Evolutionary conservation across 2,113 vertebrate genomes (phyloP).

Genomic region (Pelvicachromis taeniatus): DNA sequence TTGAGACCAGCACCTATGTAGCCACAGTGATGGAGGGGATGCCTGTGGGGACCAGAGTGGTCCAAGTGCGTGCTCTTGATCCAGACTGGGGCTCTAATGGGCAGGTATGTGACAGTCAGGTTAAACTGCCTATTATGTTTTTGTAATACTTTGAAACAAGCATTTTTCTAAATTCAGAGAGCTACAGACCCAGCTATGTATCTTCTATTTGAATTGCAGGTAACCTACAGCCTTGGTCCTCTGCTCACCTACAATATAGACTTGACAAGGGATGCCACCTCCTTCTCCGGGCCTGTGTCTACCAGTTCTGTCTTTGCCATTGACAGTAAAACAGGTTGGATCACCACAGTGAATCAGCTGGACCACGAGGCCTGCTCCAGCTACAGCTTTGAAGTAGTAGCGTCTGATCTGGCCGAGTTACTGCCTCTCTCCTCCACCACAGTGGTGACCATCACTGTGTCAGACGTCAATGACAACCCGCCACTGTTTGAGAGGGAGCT

Average conservation of each 20-base stretch:
- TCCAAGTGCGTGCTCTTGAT: slow-evolving; percentile 87
- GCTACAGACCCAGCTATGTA: background rate
- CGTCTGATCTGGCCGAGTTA: slow-evolving; percentile 86
- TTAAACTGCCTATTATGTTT: background rate
- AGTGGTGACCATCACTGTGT: slow-evolving; percentile 85
- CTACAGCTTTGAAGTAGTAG: slow-evolving; percentile 88
- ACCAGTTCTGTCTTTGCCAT: slow-evolving; percentile 73
- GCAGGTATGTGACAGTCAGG: slow-evolving; percentile 63
- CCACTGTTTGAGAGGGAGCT: slow-evolving; percentile 83
- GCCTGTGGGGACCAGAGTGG: slow-evolving; percentile 86
- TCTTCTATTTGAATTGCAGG: slow-evolving; percentile 43
- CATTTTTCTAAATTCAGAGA: background rate
- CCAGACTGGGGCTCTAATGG: slow-evolving; percentile 91
- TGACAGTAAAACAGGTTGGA: slow-evolving; percentile 95
- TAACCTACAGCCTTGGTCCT: slow-evolving; percentile 82
- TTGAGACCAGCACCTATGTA: slow-evolving; percentile 85
- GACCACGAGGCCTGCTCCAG: slow-evolving; percentile 87
- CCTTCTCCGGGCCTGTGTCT: background rate
- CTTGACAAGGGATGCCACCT: background rate
- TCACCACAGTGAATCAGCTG: slow-evolving; percentile 85
- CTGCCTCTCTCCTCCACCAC: slow-evolving; percentile 84
- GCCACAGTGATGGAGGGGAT: slow-evolving; percentile 94
- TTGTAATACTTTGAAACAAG: background rate
- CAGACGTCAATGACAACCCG: slow-evolving; percentile 92
- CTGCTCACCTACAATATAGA: slow-evolving; percentile 71